Conservation (phyloP, 1,140 invertebrate species). For the Hylyphantes graminicola region DNA sequence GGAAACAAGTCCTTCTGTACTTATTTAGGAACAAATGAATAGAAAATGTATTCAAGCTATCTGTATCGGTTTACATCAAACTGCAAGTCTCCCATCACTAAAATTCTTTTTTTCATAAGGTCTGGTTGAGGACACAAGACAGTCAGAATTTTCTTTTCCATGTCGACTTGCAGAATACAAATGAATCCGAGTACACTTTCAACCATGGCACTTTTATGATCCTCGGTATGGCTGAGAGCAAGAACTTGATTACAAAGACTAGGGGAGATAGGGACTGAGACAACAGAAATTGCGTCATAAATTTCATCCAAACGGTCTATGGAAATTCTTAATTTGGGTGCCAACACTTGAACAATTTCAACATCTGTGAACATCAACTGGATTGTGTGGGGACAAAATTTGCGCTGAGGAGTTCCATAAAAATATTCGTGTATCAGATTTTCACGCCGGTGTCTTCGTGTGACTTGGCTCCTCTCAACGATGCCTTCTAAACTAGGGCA, state of each 20-base stretch:
- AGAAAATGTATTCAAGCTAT: too few species aligned
- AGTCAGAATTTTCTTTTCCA: conserved; percentile 21
- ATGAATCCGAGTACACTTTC: conserved; percentile 45
- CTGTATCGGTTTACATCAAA: neutral
- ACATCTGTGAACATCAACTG: conserved; percentile 29
- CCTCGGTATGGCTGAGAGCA: conserved; percentile 25
- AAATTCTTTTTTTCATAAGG: conserved; percentile 28
- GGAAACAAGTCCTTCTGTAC: too few species aligned
- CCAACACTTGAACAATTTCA: conserved; percentile 1
- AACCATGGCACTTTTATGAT: neutral
- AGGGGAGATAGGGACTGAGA: neutral
- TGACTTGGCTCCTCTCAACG: neutral
- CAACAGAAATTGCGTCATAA: conserved; percentile 5
- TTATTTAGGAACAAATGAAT: too few species aligned
- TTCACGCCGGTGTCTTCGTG: conserved; percentile 2
- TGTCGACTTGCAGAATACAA: conserved; percentile 10
- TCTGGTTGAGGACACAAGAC: conserved; percentile 34
- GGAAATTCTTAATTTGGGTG: neutral
- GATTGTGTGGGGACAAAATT: conserved; percentile 12
- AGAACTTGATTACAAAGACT: conserved; percentile 17
- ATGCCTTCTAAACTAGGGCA: conserved; percentile 95
- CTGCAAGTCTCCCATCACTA: conserved; percentile 32
- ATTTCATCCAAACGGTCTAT: neutral
- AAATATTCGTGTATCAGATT: conserved; percentile 37
- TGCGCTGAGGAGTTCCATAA: neutral